Evolutionary conservation across 2,113 vertebrate species (phyloP).

Genomic region (Grammomys dolichurus): DNA sequence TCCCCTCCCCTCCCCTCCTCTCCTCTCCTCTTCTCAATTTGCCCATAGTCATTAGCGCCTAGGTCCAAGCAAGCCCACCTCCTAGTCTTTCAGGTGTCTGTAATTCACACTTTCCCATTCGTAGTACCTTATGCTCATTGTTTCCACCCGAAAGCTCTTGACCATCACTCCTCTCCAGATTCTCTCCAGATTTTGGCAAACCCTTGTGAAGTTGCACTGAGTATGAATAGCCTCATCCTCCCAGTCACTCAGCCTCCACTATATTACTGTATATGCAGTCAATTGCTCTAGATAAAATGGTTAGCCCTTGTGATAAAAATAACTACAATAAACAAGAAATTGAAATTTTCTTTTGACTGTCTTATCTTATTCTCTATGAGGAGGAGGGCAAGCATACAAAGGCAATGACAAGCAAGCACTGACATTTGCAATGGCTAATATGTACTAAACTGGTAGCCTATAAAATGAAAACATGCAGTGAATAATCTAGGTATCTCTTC

Average conservation of each 20-base stretch:
- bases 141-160: background rate
- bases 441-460: background rate
- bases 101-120: background rate
- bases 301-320: constrained; percentile 16
- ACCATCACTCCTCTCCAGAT: no score
- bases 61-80: background rate
- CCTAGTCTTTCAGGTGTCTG: background rate
- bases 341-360: background rate
- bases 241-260: background rate
- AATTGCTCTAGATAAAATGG: background rate
- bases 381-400: background rate
- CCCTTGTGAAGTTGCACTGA: background rate
- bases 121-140: background rate
- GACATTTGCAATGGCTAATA: background rate
- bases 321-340: background rate
- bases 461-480: background rate
- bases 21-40: background rate
- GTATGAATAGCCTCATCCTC: background rate
- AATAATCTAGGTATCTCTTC: background rate
- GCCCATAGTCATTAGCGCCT: background rate
- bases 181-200: background rate
- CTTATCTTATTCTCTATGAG: background rate
- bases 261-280: background rate
- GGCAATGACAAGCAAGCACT: background rate
- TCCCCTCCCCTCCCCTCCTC: background rate